Evolutionary conservation across 1,140 invertebrate genomes (phyloP).

Genomic region (Aphelinus atriplicis): DNA sequence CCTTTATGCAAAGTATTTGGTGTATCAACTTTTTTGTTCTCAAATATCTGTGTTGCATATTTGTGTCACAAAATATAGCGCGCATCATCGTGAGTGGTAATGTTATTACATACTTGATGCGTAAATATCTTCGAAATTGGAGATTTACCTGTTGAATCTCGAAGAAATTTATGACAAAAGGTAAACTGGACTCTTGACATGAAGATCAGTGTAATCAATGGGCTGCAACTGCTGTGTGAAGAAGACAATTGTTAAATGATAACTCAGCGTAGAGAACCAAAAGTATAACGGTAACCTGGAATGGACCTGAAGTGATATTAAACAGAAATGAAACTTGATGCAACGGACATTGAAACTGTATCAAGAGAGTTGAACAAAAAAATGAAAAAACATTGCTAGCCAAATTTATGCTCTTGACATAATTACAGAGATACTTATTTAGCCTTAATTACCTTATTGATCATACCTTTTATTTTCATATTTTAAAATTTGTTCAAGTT

Average conservation of each 20-base stretch:
- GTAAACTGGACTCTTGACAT: conserved; percentile 25
- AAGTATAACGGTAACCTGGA: background rate
- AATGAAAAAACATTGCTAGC: conserved; percentile 56
- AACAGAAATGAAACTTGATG: conserved; percentile 2
- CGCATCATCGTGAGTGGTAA: conserved; percentile 6
- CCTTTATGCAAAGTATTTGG: no score
- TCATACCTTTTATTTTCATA: conserved; percentile 41
- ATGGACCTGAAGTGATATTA: conserved; percentile 10
- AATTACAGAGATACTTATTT: conserved; percentile 62
- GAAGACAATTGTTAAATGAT: conserved; percentile 23
- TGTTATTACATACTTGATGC: conserved; percentile 4
- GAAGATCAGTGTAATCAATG: conserved; percentile 29
- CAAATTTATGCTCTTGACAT: conserved; percentile 64
- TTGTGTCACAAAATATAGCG: conserved; percentile 17
- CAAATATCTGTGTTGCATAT: conserved; percentile 24
- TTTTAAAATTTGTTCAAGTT: conserved; percentile 18
- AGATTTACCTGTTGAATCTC: conserved; percentile 17
- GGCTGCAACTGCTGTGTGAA: conserved; percentile 17
- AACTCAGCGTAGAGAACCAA: conserved; percentile 19
- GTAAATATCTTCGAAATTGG: conserved; percentile 26
- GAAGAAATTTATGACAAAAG: conserved; percentile 7
- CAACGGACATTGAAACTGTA: conserved; percentile 16
- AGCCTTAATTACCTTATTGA: conserved; percentile 49
- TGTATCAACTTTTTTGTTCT: background rate
- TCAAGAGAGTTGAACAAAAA: conserved; percentile 26